Percentiles rank a stretch among this genome's conserved stretches.
These are phyloP conservation scores for Melanotaenia pygmaea DNA, from an alignment of 2,797 vertebrate genomes.

Conservation along the genomic window DNA sequence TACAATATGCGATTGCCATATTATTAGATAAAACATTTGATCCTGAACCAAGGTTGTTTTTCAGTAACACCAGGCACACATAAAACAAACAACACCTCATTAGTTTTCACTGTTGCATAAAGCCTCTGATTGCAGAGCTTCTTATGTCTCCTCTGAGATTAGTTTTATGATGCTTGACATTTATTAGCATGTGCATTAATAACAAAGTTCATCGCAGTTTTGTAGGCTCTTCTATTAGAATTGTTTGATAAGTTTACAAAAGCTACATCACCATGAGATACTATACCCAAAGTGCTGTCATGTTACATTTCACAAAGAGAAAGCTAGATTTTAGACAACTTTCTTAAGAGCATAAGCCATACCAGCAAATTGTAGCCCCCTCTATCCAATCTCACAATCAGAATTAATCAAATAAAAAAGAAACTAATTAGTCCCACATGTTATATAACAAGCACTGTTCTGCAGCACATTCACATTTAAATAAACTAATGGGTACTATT, in stretches of 20 bases:
- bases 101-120: constrained; percentile 27
- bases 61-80: constrained; percentile 21
- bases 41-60: constrained; percentile 26
- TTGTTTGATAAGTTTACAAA: constrained; percentile 16
- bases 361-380: background rate
- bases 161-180: constrained; percentile 33
- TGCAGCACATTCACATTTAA: constrained; percentile 2
- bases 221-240: background rate
- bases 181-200: constrained; percentile 36
- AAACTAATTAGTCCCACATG: constrained; percentile 6
- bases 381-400: constrained; percentile 1
- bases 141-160: constrained; percentile 33
- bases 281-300: background rate
- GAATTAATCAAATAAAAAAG: constrained; percentile 1
- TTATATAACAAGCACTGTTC: background rate
- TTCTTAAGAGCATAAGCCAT: background rate
- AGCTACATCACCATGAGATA: background rate
- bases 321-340: background rate
- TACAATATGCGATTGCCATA: constrained; percentile 35
- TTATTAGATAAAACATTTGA: constrained; percentile 28
- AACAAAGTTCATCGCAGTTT: constrained; percentile 28
- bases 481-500: constrained; percentile 10
- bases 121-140: constrained; percentile 28
- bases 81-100: constrained; percentile 39
- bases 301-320: background rate